A percentile compares a stretch with the other conserved stretches of the same genome.
Conservation (phyloP, 2,888 invertebrate genomes). For the Polyploca ridens region DNA sequence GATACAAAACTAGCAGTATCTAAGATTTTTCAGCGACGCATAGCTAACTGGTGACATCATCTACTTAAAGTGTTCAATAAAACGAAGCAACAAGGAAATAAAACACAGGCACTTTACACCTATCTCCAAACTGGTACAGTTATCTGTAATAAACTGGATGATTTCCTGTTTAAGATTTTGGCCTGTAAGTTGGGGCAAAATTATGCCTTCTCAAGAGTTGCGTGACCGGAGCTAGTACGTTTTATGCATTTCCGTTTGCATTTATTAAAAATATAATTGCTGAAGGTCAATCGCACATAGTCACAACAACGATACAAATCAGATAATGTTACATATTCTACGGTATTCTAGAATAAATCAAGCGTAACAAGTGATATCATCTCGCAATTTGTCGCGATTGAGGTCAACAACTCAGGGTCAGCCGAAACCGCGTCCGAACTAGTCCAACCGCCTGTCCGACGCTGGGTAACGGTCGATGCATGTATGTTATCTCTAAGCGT, state of each 20-base stretch:
- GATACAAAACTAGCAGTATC: not conserved
- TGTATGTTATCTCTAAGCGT: constrained; percentile 43
- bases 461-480: constrained; percentile 51
- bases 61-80: not conserved
- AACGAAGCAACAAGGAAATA: not conserved
- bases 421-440: constrained; percentile 46
- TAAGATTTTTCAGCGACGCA: constrained; percentile 9
- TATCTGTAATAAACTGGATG: not conserved
- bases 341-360: constrained; percentile 35
- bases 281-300: constrained; percentile 2
- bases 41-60: constrained; percentile 10
- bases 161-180: not conserved
- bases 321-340: constrained; percentile 28
- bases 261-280: not conserved
- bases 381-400: constrained; percentile 33
- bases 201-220: not conserved
- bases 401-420: constrained; percentile 52
- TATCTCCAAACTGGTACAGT: not conserved
- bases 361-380: constrained; percentile 31
- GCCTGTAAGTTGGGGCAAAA: not conserved
- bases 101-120: not conserved
- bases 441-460: constrained; percentile 32
- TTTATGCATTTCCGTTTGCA: not conserved
- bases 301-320: constrained; percentile 25
- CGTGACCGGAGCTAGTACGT: constrained; percentile 1